Evolutionary conservation across 2,888 invertebrate species (phyloP).

Genomic region (Frankliniella fusca): DNA sequence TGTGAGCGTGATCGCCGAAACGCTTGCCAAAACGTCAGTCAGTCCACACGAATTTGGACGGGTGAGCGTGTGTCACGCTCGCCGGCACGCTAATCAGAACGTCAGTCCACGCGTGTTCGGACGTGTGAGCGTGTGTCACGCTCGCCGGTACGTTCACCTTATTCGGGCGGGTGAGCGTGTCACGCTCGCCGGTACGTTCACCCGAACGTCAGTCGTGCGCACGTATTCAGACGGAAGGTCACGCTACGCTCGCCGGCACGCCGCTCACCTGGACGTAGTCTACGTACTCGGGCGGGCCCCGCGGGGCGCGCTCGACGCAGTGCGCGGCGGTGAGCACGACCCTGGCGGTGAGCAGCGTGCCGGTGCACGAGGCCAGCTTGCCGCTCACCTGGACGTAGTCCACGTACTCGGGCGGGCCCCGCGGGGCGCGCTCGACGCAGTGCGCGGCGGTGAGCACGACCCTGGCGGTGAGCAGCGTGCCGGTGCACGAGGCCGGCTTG

Average conservation of each 20-base stretch:
- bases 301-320: background rate
- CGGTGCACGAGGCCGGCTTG: background rate
- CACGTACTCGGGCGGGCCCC: background rate
- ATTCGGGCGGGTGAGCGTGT: too few relatives aligned
- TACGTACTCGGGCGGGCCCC: background rate
- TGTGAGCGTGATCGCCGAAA: too few relatives aligned
- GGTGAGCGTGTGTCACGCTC: too few relatives aligned
- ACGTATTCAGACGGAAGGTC: too few relatives aligned
- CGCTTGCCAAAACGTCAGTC: too few relatives aligned
- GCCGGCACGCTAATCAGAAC: too few relatives aligned
- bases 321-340: slow-evolving; percentile 9
- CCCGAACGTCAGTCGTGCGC: too few relatives aligned
- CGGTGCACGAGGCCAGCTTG: background rate
- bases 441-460: slow-evolving; percentile 9
- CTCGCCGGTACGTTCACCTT: too few relatives aligned
- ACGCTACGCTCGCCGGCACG: background rate
- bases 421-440: background rate
- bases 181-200: too few relatives aligned
- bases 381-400: background rate
- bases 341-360: background rate
- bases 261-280: background rate
- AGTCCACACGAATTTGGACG: too few relatives aligned
- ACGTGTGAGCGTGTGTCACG: too few relatives aligned
- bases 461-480: background rate
- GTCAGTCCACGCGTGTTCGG: too few relatives aligned